These are phyloP conservation scores for Zonotrichia albicollis DNA, from an alignment of 2,797 vertebrate species.

Conservation along the genomic window DNA sequence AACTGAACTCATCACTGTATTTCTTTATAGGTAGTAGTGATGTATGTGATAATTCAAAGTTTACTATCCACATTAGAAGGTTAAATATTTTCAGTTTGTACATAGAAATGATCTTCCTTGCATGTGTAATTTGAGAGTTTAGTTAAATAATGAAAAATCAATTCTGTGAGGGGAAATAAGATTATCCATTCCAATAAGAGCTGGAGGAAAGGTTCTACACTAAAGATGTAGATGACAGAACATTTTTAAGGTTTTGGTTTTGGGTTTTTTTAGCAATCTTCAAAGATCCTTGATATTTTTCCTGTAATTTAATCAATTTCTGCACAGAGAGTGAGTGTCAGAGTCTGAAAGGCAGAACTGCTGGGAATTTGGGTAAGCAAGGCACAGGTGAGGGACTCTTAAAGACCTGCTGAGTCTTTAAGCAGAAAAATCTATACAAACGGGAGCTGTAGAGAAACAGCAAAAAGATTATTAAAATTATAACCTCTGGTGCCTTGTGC, in stretches of 20 bases:
- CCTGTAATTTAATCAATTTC: background rate
- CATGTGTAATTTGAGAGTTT: background rate
- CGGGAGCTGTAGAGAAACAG: background rate
- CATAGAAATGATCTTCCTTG: background rate
- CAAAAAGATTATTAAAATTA: background rate
- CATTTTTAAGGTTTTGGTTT: background rate
- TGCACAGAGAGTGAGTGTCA: background rate
- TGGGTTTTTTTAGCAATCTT: background rate
- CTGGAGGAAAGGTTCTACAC: background rate
- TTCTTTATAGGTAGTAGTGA: background rate
- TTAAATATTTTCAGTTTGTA: background rate
- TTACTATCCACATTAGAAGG: background rate
- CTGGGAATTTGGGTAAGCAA: background rate
- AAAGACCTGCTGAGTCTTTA: background rate
- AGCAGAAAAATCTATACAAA: background rate
- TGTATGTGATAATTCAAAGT: background rate
- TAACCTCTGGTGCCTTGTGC: background rate
- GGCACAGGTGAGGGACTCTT: background rate
- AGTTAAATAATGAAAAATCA: background rate
- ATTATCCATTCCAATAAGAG: background rate
- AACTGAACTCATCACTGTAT: background rate
- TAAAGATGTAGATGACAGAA: background rate
- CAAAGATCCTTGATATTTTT: background rate
- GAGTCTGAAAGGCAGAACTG: background rate
- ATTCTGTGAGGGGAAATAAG: background rate